Percentiles rank a stretch among this genome's conserved stretches.
Evolutionary conservation across 1,140 invertebrate genomes (phyloP).

Genomic region (Drosophila micromelanica): DNA sequence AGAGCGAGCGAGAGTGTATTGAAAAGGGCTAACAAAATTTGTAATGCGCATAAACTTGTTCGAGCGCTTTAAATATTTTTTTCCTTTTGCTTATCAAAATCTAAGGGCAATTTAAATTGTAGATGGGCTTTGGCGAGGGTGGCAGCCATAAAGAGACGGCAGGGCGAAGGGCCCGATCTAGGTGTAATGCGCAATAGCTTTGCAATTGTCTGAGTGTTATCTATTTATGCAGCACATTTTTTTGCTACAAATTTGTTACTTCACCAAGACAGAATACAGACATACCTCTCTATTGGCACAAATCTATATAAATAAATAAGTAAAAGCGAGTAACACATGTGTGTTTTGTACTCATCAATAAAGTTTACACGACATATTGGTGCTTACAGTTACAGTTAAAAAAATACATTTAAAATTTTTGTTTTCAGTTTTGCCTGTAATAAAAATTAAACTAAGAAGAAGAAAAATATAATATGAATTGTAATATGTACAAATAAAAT

Average conservation of each 20-base stretch:
- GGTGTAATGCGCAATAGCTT: conserved; percentile 24
- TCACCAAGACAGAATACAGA: background rate
- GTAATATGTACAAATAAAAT: no score
- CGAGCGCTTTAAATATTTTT: conserved; percentile 18
- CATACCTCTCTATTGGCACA: background rate
- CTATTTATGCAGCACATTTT: conserved; percentile 5
- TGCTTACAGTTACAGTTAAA: no score
- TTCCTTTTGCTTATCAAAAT: conserved; percentile 16
- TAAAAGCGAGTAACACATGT: no score
- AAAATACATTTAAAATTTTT: no score
- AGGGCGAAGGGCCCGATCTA: background rate
- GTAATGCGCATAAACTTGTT: conserved; percentile 68
- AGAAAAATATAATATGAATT: no score
- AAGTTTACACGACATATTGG: no score
- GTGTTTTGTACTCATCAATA: no score
- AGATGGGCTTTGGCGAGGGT: conserved; percentile 16
- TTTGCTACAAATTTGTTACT: background rate
- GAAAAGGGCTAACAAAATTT: conserved; percentile 68
- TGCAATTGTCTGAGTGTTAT: conserved; percentile 1
- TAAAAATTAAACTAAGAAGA: no score
- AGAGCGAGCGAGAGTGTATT: conserved; percentile 33
- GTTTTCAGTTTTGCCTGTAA: no score
- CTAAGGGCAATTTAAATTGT: conserved; percentile 43
- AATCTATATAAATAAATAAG: no score
- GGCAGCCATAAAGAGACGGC: background rate